Base-by-base conservation (phyloP, 1,140 invertebrate species). In the Cotesia vestalis region DNA sequence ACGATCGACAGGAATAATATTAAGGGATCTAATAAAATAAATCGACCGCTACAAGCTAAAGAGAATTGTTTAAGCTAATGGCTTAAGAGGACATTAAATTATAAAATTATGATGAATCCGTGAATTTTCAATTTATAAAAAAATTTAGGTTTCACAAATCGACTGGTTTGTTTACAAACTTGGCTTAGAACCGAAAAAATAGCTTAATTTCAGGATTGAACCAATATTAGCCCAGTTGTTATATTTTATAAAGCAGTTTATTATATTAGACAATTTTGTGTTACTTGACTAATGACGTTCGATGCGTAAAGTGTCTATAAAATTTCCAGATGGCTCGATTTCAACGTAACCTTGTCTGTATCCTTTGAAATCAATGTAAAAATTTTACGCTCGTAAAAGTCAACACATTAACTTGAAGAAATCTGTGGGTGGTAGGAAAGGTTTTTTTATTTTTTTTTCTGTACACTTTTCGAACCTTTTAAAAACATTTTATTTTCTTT, bases 261-360 rank as follows among this genome's bases (percentile, higher is more conserved):
- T 40, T 40, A 12, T 76, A 74, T 71, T 71, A 75, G 68, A 76
- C 72, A 79, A 82, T 79, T 80, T 82, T 74, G 76, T 76, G 79
- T 83, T 81, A 77, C 78, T 67, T 75, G 76, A 17, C 76, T 74
- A 79, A 79, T 78, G 81, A 80, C 78, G 75, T 57, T 72, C 70
- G 69, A 77, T 71, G 80, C 83, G 75, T 84, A 85, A 84, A 85
- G 81, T 73, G 81, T 78, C 76, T 82, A 63, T 52, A 74, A 72
- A 80, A 80, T 83, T 83, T 83, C 83, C 82, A 84, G 79, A 85
- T 85, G 84, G 83, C 84, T 80, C 77, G 73, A 72, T 76, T 74
- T 71, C 63, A 46, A 40, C 40, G 11, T 46, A 46, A 46, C 40
- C 40, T 46, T 63, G 57, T 73, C 75, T 75, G 64, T 66, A 75